phyloP scores from a whole-genome alignment of 2,888 invertebrate genomes.

The Dicycla oo region DNA sequence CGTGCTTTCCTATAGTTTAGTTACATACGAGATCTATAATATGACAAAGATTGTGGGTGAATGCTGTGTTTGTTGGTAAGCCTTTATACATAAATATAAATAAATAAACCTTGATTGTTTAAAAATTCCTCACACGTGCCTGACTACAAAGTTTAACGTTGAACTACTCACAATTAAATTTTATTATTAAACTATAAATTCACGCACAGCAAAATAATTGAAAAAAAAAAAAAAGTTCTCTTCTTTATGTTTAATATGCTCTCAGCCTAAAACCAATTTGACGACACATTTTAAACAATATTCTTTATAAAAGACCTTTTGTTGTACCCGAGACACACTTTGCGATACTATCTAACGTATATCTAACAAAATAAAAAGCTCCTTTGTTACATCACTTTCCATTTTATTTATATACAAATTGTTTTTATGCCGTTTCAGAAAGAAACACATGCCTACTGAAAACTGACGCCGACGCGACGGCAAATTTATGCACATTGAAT shows the following conservation, averaged over 20 bases:
- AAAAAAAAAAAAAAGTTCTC: background rate
- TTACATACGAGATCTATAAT: background rate
- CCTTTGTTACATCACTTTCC: conserved; percentile 71
- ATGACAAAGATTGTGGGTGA: background rate
- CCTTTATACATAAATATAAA: background rate
- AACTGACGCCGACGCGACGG: background rate
- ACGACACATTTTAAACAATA: conserved; percentile 70
- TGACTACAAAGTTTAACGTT: background rate
- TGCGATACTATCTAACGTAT: conserved; percentile 73
- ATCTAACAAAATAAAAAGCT: conserved; percentile 64
- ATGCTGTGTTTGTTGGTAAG: background rate
- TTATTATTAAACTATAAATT: background rate
- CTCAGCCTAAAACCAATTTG: conserved; percentile 65
- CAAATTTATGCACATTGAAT: background rate
- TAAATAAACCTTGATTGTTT: background rate
- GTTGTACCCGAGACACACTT: conserved; percentile 65
- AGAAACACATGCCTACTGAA: conserved; percentile 30
- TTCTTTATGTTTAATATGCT: conserved; percentile 42
- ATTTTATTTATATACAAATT: conserved; percentile 65
- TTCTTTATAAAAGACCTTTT: conserved; percentile 72
- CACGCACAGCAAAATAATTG: background rate
- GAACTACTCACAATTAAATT: background rate
- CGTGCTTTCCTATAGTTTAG: background rate
- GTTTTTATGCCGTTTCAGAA: conserved; percentile 32
- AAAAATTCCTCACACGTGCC: background rate